These are phyloP conservation scores for Meloe dianella DNA, from an alignment of 2,888 invertebrate genomes.

Conservation along the genomic window DNA sequence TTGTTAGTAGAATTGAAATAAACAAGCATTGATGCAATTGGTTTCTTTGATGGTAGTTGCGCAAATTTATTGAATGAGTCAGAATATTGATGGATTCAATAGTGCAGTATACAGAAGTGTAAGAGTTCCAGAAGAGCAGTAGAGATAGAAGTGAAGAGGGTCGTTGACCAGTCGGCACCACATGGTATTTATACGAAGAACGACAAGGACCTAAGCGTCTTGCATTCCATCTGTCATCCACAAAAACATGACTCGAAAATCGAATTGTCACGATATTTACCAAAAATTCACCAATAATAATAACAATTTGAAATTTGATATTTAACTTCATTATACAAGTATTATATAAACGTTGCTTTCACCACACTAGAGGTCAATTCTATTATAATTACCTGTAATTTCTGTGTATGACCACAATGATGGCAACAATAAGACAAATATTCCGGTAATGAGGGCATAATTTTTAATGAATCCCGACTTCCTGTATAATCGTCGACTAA, in stretches of 20 bases:
- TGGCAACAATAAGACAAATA: slow-evolving; percentile 67
- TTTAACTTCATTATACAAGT: slow-evolving; percentile 11
- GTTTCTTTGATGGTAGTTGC: not conserved
- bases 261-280: slow-evolving; percentile 26
- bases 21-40: slow-evolving; percentile 12
- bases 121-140: slow-evolving; percentile 24
- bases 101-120: slow-evolving; percentile 15
- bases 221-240: slow-evolving; percentile 45
- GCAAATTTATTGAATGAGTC: slow-evolving; percentile 25
- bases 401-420: slow-evolving; percentile 67
- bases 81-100: slow-evolving; percentile 21
- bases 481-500: slow-evolving; percentile 64
- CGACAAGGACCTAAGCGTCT: slow-evolving; percentile 38
- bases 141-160: slow-evolving; percentile 22
- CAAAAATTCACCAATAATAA: not conserved
- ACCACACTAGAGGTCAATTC: slow-evolving; percentile 28
- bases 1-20: not conserved
- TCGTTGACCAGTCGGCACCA: slow-evolving; percentile 47
- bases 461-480: slow-evolving; percentile 55
- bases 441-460: slow-evolving; percentile 63
- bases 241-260: slow-evolving; percentile 37
- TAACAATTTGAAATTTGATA: not conserved
- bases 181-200: slow-evolving; percentile 37
- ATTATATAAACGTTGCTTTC: slow-evolving; percentile 31
- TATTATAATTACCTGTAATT: slow-evolving; percentile 61